phyloP scores from a whole-genome alignment of 2,888 invertebrate genomes.

The Himalopsyche tibetana region DNA sequence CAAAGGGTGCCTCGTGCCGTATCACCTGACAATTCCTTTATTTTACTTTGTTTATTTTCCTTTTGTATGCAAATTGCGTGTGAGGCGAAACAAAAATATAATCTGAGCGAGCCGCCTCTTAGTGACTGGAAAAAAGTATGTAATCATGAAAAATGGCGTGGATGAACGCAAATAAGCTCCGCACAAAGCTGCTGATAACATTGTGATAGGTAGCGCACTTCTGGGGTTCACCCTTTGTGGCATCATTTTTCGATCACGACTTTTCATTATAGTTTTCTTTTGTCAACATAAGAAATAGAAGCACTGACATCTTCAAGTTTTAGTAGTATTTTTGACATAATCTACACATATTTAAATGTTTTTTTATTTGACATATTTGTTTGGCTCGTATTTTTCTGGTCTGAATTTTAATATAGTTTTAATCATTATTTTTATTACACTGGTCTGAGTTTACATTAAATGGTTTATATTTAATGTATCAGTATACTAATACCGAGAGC shows the following conservation, averaged over 20 bases:
- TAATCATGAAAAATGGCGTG: constrained; percentile 31
- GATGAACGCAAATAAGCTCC: constrained; percentile 24
- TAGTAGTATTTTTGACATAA: too few species aligned
- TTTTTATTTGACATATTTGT: too few species aligned
- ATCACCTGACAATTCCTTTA: constrained; percentile 31
- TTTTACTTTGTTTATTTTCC: constrained; percentile 43
- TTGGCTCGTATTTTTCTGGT: too few species aligned
- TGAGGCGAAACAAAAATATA: constrained; percentile 46
- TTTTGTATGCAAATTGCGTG: constrained; percentile 49
- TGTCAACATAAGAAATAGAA: too few species aligned
- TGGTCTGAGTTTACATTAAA: too few species aligned
- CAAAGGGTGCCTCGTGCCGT: constrained; percentile 33
- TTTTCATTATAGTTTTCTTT: too few species aligned
- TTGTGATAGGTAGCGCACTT: constrained; percentile 8
- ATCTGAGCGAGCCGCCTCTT: constrained; percentile 44
- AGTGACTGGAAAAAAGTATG: constrained; percentile 27
- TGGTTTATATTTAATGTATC: too few species aligned
- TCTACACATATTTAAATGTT: too few species aligned
- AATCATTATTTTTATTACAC: too few species aligned
- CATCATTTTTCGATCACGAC: not conserved
- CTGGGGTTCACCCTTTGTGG: not conserved
- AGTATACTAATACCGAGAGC: too few species aligned
- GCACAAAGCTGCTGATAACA: constrained; percentile 15
- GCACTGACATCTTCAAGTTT: too few species aligned
- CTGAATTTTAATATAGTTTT: too few species aligned